phyloP scores from a whole-genome alignment of 2,797 vertebrate species.

The Tangara arthus region DNA sequence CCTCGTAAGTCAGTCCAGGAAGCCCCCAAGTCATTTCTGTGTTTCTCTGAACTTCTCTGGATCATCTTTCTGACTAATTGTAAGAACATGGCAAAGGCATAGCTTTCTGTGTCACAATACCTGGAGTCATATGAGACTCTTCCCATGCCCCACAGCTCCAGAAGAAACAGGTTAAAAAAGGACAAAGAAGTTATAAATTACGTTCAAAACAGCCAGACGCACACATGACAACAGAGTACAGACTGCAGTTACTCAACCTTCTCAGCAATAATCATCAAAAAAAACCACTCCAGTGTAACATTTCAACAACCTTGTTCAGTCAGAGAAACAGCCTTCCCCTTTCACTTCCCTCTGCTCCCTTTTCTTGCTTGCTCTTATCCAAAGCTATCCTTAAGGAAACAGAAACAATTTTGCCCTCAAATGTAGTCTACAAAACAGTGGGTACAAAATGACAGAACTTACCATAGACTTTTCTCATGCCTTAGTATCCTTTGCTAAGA shows the following conservation, averaged over 20 bases:
- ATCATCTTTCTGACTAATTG: neutral
- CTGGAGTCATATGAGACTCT: neutral
- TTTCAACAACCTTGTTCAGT: neutral
- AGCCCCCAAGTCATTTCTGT: constrained; percentile 16
- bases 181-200: neutral
- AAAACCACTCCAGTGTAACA: accelerated
- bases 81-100: neutral
- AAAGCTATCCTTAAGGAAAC: neutral
- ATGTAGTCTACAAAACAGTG: neutral
- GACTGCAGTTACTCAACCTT: neutral
- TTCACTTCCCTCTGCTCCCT: neutral
- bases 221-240: neutral
- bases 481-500: neutral
- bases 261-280: neutral
- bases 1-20: constrained; percentile 33
- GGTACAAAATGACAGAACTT: neutral
- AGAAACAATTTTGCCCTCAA: neutral
- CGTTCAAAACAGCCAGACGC: neutral
- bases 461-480: neutral
- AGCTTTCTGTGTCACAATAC: constrained; percentile 29
- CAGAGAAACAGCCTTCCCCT: neutral
- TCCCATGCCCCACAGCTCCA: neutral
- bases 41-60: neutral
- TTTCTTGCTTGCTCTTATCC: neutral
- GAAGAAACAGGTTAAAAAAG: neutral